Base-by-base conservation (phyloP, 2,888 invertebrate genomes). In the Branchipolynoe longqiensis region DNA sequence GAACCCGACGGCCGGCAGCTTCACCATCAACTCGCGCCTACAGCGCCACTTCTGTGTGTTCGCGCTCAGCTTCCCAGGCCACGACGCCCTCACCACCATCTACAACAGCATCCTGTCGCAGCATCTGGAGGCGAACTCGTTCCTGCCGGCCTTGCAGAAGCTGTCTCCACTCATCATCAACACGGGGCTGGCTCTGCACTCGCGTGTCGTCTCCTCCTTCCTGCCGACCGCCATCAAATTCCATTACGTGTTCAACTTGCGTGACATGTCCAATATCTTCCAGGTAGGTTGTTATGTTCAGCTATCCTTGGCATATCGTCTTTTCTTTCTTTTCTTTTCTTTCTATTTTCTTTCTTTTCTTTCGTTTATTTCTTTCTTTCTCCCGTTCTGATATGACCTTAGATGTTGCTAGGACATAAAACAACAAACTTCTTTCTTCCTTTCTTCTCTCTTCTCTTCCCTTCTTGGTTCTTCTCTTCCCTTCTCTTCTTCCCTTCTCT, bases 1-100 rank as follows among this genome's bases (percentile, higher is more conserved):
- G 98, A 99, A 99, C 94, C 99, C 99, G 0, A 98, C 98, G 0
- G 98, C 98, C 38, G 99, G 99, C 78, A 98, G 98, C 92, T 99
- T 99, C 91, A 98, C 98, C 2, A 98, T 99, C 89, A 98, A 98
- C 94, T 97, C 98, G 0, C 95, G 99, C 88, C 95, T 99, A 12
- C 98, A 98, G 94, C 90, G 94, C 38, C 94, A 94, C 87, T 94
- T 94, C 91, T 93, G 92, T 86, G 93, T 94, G 73, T 94, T 94
- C 91, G 94, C 94, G 48, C 91, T 94, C 84, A 97, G 97, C 94
- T 97, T 97, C 92, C 97, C 97, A 0, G 96, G 96, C 89, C 88
- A 89, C 12, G 98, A 99, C 81, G 97, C 98, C 0, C 94, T 98
- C 86, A 96, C 96, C 85, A 96, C 96, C 56, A 99, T 99, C 92